Conservation (phyloP, 2,888 invertebrate genomes). For the Ischnura elegans region DNA sequence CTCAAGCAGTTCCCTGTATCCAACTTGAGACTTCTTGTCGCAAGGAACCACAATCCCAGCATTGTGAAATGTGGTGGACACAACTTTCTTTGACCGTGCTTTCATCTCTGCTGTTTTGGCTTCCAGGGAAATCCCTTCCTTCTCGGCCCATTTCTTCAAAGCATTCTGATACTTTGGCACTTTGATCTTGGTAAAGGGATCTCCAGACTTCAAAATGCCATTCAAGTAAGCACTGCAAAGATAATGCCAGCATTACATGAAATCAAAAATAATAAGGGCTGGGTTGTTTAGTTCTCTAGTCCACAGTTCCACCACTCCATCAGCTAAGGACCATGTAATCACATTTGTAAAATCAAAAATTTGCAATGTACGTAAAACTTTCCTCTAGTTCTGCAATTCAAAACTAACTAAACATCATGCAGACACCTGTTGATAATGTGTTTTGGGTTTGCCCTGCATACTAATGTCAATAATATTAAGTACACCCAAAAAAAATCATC, state of each 20-base stretch:
- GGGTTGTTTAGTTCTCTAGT: no score
- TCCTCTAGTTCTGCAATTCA: no score
- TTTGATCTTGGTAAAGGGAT: constrained; percentile 83
- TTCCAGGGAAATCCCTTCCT: constrained; percentile 81
- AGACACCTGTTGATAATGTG: no score
- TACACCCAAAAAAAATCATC: no score
- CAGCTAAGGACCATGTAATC: no score
- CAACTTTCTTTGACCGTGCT: constrained; percentile 81
- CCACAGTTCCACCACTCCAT: no score
- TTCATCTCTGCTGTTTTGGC: constrained; percentile 80
- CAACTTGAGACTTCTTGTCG: constrained; percentile 88
- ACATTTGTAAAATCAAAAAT: no score
- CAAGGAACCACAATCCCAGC: constrained; percentile 93
- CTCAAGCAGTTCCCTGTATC: constrained; percentile 88
- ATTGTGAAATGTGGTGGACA: constrained; percentile 88
- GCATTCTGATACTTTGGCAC: constrained; percentile 82
- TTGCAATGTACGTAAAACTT: no score
- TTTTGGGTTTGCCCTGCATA: no score
- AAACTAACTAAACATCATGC: no score
- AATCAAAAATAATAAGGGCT: no score
- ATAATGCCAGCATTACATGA: background rate
- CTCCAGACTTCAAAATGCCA: constrained; percentile 76
- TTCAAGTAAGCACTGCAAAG: constrained; percentile 80
- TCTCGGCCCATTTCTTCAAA: constrained; percentile 83
- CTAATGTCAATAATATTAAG: no score